Conservation (phyloP, 1,140 invertebrate genomes). For the Pseudomyrmex gracilis region DNA sequence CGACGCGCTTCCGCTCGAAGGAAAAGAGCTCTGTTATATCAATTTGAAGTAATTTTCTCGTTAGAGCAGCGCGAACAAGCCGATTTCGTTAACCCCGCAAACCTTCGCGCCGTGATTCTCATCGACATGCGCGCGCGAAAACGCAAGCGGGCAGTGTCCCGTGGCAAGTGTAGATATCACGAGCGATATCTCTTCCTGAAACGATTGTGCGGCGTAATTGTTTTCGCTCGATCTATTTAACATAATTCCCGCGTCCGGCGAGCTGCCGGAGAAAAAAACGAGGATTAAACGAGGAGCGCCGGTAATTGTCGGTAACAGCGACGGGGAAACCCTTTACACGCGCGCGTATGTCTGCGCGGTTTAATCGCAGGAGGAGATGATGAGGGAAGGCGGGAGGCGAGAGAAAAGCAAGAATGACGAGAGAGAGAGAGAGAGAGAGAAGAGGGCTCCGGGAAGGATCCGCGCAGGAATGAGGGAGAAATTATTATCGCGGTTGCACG, state of each 20-base stretch:
- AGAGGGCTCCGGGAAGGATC: background rate
- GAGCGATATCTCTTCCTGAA: slow-evolving; percentile 15
- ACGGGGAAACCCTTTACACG: slow-evolving; percentile 47
- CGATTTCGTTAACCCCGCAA: slow-evolving; percentile 50
- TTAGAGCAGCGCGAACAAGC: slow-evolving; percentile 49
- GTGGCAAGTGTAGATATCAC: slow-evolving; percentile 51
- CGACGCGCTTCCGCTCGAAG: background rate
- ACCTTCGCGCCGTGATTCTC: slow-evolving; percentile 39
- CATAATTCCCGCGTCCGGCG: slow-evolving; percentile 23
- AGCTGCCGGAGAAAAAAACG: slow-evolving; percentile 23
- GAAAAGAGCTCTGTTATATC: slow-evolving; percentile 44
- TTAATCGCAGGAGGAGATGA: slow-evolving; percentile 63
- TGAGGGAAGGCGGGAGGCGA: slow-evolving; percentile 9
- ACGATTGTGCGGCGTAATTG: slow-evolving; percentile 8
- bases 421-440: background rate
- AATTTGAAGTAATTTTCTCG: slow-evolving; percentile 55
- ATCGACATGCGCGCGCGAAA: slow-evolving; percentile 59
- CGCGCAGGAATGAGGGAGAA: slow-evolving; percentile 48
- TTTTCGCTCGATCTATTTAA: slow-evolving; percentile 65
- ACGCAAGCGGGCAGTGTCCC: slow-evolving; percentile 54
- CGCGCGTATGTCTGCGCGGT: slow-evolving; percentile 65
- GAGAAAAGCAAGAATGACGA: background rate
- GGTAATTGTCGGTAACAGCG: slow-evolving; percentile 67
- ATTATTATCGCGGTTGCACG: slow-evolving; percentile 67
- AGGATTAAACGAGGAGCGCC: slow-evolving; percentile 38